Conservation (phyloP, 2,888 invertebrate genomes). For the Xylota segnis region DNA sequence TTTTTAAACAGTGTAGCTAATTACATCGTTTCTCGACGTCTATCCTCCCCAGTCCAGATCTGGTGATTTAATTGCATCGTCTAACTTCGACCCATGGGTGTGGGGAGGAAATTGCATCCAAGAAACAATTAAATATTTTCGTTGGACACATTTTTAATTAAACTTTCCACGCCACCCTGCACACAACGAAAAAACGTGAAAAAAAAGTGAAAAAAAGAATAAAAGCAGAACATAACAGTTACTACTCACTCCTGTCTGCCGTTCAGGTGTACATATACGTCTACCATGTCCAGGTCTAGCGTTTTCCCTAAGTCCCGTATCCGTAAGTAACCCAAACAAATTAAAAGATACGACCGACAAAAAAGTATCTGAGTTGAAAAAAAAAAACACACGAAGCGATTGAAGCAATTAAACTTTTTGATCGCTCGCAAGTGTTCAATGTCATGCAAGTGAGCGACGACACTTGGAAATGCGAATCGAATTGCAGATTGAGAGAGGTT, state of each 20-base stretch:
- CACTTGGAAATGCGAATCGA: constrained; percentile 72
- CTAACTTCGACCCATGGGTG: background rate
- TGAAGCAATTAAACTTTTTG: constrained; percentile 76
- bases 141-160: constrained; percentile 73
- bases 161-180: constrained; percentile 48
- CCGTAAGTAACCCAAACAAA: constrained; percentile 54
- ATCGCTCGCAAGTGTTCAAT: constrained; percentile 71
- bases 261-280: constrained; percentile 36
- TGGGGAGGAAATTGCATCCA: constrained; percentile 32
- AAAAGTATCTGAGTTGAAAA: background rate
- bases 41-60: constrained; percentile 1
- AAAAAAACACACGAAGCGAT: constrained; percentile 40
- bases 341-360: constrained; percentile 44
- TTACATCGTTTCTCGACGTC: constrained; percentile 21
- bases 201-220: no score
- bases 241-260: constrained; percentile 6
- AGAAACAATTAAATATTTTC: constrained; percentile 68
- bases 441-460: constrained; percentile 65
- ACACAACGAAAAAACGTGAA: no score
- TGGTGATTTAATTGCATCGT: constrained; percentile 21
- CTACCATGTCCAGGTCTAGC: background rate
- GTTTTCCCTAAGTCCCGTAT: background rate
- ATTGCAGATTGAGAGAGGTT: constrained; percentile 70
- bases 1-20: constrained; percentile 10
- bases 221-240: background rate